A percentile compares a stretch with the other conserved stretches of the same genome.
Conservation (phyloP, 2,888 invertebrate genomes). For the Nysson spinosus region DNA sequence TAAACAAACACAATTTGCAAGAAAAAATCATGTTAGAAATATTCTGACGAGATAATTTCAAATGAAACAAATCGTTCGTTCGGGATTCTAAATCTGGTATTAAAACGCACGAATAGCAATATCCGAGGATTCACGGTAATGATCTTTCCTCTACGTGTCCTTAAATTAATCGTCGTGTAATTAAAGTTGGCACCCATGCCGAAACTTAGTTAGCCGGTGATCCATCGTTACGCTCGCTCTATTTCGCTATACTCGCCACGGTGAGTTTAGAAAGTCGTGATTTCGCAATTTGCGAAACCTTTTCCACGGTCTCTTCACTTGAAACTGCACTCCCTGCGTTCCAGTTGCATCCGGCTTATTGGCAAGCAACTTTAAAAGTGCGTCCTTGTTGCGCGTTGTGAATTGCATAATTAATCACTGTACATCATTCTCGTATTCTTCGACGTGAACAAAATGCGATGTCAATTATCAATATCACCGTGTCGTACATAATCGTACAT, state of each 20-base stretch:
- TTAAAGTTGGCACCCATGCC: not conserved
- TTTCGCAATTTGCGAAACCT: constrained; percentile 14
- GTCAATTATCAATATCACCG: not conserved
- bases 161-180: not conserved
- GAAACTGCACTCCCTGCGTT: not conserved
- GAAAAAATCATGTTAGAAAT: too few species aligned
- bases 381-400: not conserved
- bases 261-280: constrained; percentile 15
- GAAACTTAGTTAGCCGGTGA: constrained; percentile 11
- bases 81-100: too few species aligned
- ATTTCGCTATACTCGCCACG: not conserved
- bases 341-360: too few species aligned
- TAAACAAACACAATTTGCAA: too few species aligned
- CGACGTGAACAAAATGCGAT: not conserved
- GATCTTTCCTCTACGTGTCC: too few species aligned
- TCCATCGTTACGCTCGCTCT: not conserved
- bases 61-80: too few species aligned
- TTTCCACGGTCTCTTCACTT: not conserved
- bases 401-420: not conserved
- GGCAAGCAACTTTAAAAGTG: not conserved
- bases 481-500: too few species aligned
- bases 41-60: too few species aligned
- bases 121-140: too few species aligned
- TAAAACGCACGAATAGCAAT: too few species aligned
- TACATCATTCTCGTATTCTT: not conserved